These are phyloP conservation scores for Pachycephala philippinensis DNA, from an alignment of 2,113 vertebrate genomes.

Conservation along the genomic window DNA sequence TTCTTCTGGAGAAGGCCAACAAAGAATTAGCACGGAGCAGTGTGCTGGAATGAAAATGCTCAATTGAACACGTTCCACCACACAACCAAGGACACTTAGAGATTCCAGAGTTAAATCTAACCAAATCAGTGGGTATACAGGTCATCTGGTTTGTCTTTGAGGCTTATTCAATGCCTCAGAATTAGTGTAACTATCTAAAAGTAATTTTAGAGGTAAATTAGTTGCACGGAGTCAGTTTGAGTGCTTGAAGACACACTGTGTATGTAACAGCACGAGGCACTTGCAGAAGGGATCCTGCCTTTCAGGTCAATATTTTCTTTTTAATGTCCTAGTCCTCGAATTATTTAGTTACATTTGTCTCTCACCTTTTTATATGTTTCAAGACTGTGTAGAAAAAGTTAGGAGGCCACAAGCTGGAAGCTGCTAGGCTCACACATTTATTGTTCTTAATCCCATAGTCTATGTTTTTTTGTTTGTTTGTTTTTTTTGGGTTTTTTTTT, in stretches of 20 bases:
- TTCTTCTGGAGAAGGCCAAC: not conserved
- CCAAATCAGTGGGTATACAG: not conserved
- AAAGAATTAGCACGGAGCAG: not conserved
- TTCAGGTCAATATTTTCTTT: not conserved
- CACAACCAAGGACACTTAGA: not conserved
- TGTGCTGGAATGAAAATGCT: not conserved
- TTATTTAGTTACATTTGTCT: not conserved
- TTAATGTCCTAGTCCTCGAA: not conserved
- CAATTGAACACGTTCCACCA: not conserved
- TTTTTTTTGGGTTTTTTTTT: too few relatives aligned
- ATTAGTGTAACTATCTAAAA: not conserved
- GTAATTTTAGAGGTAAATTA: not conserved
- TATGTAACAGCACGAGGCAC: not conserved
- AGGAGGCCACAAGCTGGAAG: not conserved
- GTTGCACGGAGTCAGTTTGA: not conserved
- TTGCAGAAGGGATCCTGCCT: not conserved
- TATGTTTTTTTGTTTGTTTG: too few relatives aligned
- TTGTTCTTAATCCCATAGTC: not conserved
- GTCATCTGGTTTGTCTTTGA: not conserved
- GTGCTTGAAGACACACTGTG: not conserved
- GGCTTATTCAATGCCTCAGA: not conserved
- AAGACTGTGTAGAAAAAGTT: not conserved
- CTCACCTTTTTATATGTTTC: not conserved
- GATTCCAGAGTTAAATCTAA: not conserved
- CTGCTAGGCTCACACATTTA: not conserved